Evolutionary conservation across 1,140 invertebrate genomes (phyloP).

Genomic region (Euura saliciscinereae): DNA sequence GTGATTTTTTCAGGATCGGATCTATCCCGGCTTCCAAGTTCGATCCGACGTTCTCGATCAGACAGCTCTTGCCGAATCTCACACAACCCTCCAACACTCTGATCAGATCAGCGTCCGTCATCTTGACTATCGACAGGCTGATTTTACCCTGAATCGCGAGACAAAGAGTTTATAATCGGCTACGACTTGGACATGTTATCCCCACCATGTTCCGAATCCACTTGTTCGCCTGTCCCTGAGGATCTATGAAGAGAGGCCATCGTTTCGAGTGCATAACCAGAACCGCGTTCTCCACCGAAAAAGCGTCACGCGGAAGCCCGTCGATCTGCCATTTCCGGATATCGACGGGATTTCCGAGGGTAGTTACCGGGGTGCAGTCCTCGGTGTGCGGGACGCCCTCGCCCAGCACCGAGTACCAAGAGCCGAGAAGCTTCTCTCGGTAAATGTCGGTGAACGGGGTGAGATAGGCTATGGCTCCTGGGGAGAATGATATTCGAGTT

Average conservation of each 20-base stretch:
- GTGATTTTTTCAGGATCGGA: slow-evolving; percentile 63
- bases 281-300: slow-evolving; percentile 75
- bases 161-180: background rate
- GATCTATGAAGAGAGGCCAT: slow-evolving; percentile 77
- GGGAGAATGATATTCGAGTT: background rate
- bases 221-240: slow-evolving; percentile 73
- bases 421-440: slow-evolving; percentile 43
- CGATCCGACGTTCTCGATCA: slow-evolving; percentile 68
- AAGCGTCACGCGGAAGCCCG: slow-evolving; percentile 70
- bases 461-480: slow-evolving; percentile 72
- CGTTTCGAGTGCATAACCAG: slow-evolving; percentile 65
- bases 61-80: slow-evolving; percentile 70
- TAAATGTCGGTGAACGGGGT: slow-evolving; percentile 70
- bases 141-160: slow-evolving; percentile 60
- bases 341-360: slow-evolving; percentile 67
- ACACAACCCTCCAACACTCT: slow-evolving; percentile 76
- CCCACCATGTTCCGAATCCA: slow-evolving; percentile 75
- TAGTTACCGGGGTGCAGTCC: slow-evolving; percentile 64
- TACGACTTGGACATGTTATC: background rate
- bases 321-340: slow-evolving; percentile 71
- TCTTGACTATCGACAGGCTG: slow-evolving; percentile 65
- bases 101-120: slow-evolving; percentile 72
- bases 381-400: slow-evolving; percentile 61
- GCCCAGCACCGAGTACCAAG: slow-evolving; percentile 39
- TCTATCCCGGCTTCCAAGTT: slow-evolving; percentile 72